Evolutionary conservation across 2,888 invertebrate species (phyloP).

Genomic region (Cyaniris semiargus): DNA sequence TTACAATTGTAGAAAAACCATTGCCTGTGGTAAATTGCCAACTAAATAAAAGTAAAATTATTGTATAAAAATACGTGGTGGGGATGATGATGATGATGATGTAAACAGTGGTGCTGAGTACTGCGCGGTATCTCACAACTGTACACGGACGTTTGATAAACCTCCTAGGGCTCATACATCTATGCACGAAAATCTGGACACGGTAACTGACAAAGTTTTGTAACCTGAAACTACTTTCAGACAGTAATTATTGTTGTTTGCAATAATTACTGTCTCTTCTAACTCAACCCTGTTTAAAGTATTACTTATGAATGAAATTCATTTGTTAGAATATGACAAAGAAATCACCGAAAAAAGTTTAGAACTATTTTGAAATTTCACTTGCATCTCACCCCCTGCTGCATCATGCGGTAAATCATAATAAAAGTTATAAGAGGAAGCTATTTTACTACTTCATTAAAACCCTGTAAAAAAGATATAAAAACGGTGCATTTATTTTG

Average conservation of each 20-base stretch:
- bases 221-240: background rate
- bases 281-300: background rate
- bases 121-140: conserved; percentile 5
- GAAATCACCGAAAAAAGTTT: background rate
- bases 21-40: background rate
- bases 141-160: conserved; percentile 24
- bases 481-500: conserved; percentile 13
- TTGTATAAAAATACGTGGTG: background rate
- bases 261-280: too few species aligned
- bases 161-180: conserved; percentile 3
- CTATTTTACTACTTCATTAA: conserved; percentile 7
- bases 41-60: too few species aligned
- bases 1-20: too few species aligned
- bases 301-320: background rate
- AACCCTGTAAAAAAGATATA: conserved; percentile 8
- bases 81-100: background rate
- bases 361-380: background rate
- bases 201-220: background rate
- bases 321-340: background rate
- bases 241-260: background rate
- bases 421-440: conserved; percentile 15
- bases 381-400: background rate
- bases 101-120: background rate
- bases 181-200: background rate
- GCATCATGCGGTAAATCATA: background rate